Evolutionary conservation across 1,140 invertebrate species (phyloP).

Genomic region (Nephotettix cincticeps): DNA sequence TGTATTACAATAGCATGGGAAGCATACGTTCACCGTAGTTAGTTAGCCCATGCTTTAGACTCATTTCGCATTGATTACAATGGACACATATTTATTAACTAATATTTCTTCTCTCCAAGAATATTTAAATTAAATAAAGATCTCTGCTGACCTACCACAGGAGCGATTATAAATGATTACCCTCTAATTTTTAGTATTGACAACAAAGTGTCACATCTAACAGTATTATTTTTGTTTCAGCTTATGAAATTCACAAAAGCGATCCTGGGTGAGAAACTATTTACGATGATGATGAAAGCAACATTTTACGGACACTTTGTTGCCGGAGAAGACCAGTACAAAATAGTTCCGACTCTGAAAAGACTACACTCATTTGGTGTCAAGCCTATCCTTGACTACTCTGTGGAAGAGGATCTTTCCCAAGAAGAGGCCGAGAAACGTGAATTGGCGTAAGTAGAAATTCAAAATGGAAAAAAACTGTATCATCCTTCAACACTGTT

Average conservation of each 20-base stretch:
- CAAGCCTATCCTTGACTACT: slow-evolving; percentile 98
- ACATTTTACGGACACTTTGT: slow-evolving; percentile 99
- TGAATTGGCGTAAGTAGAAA: slow-evolving; percentile 80
- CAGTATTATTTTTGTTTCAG: slow-evolving; percentile 66
- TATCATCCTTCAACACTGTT: too few relatives aligned
- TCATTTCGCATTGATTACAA: too few relatives aligned
- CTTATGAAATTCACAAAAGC: slow-evolving; percentile 81
- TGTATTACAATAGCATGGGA: too few relatives aligned
- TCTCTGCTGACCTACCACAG: too few relatives aligned
- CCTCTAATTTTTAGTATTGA: background rate
- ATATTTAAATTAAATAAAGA: too few relatives aligned
- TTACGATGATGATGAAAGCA: slow-evolving; percentile 84
- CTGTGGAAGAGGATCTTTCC: slow-evolving; percentile 95
- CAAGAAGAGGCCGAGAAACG: slow-evolving; percentile 85
- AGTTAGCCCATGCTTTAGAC: too few relatives aligned
- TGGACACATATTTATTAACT: too few relatives aligned
- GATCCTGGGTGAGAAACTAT: slow-evolving; percentile 83
- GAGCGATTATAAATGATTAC: too few relatives aligned
- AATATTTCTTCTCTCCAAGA: too few relatives aligned
- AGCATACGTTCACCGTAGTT: too few relatives aligned
- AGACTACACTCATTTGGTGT: slow-evolving; percentile 92
- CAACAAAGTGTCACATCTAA: too few relatives aligned
- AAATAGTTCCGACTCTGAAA: slow-evolving; percentile 80
- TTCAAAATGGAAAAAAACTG: too few relatives aligned
- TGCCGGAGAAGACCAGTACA: slow-evolving; percentile 87